phyloP scores from a whole-genome alignment of 2,888 invertebrate genomes.

The Parnassius smintheus region DNA sequence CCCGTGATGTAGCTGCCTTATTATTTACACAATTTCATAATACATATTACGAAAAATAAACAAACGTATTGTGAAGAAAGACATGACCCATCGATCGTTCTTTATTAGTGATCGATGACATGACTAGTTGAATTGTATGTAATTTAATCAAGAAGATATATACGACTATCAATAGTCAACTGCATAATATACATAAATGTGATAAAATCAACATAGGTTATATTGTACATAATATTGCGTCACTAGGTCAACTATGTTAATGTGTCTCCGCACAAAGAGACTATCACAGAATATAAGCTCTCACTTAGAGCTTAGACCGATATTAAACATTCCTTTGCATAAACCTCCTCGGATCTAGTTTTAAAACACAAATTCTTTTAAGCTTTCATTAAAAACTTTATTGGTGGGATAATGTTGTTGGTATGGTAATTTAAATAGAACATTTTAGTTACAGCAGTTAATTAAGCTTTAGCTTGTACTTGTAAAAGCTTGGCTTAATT shows the following conservation, averaged over 20 bases:
- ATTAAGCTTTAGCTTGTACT: slow-evolving; percentile 11
- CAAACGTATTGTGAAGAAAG: too few species aligned
- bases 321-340: slow-evolving; percentile 24
- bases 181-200: too few species aligned
- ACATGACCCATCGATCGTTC: neutral
- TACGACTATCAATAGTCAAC: too few species aligned
- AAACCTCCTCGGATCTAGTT: slow-evolving; percentile 1
- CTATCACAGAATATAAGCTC: slow-evolving; percentile 9
- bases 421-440: slow-evolving; percentile 15
- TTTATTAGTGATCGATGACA: neutral
- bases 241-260: slow-evolving; percentile 13
- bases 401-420: neutral
- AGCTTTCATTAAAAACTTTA: neutral
- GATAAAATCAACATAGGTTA: too few species aligned
- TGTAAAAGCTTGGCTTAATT: slow-evolving; percentile 22
- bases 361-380: slow-evolving; percentile 1
- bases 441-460: slow-evolving; percentile 18
- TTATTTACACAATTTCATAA: neutral
- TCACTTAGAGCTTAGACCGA: slow-evolving; percentile 1
- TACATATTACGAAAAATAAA: too few species aligned
- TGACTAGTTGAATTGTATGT: neutral
- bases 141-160: neutral
- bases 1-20: neutral
- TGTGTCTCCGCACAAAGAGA: slow-evolving; percentile 15
- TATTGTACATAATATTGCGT: neutral